Evolutionary conservation across 1,140 invertebrate species (phyloP).

Genomic region (Micrasema longulum): DNA sequence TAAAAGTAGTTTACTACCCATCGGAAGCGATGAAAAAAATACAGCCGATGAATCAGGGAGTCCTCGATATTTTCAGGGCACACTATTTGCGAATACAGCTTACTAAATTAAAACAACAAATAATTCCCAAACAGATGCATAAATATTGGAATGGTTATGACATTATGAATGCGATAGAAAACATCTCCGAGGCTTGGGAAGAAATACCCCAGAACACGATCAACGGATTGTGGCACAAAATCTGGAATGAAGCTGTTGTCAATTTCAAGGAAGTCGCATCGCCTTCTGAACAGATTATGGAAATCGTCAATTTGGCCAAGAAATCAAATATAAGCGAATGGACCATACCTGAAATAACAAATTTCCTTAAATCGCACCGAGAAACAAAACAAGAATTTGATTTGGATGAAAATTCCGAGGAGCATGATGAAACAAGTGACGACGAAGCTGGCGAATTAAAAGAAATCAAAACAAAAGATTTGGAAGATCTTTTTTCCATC

Average conservation of each 20-base stretch:
- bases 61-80: slow-evolving; percentile 59
- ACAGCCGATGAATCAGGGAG: slow-evolving; percentile 60
- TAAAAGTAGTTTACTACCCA: slow-evolving; percentile 56
- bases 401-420: neutral
- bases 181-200: slow-evolving; percentile 49
- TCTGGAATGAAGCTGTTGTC: slow-evolving; percentile 39
- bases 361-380: neutral
- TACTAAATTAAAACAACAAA: slow-evolving; percentile 49
- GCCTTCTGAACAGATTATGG: neutral
- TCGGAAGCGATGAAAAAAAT: slow-evolving; percentile 57
- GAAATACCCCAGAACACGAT: slow-evolving; percentile 49
- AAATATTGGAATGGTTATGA: slow-evolving; percentile 46
- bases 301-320: neutral
- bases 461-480: slow-evolving; percentile 16
- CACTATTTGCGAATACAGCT: slow-evolving; percentile 57
- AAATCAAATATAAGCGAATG: neutral
- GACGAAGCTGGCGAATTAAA: slow-evolving; percentile 3
- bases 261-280: neutral
- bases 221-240: slow-evolving; percentile 49
- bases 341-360: neutral
- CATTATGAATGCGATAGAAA: slow-evolving; percentile 52
- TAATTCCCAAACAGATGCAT: neutral
- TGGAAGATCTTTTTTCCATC: neutral
- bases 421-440: slow-evolving; percentile 1
- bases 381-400: too few relatives aligned